Base-by-base conservation (phyloP, 2,797 vertebrate species). In the Macropodus opercularis region DNA sequence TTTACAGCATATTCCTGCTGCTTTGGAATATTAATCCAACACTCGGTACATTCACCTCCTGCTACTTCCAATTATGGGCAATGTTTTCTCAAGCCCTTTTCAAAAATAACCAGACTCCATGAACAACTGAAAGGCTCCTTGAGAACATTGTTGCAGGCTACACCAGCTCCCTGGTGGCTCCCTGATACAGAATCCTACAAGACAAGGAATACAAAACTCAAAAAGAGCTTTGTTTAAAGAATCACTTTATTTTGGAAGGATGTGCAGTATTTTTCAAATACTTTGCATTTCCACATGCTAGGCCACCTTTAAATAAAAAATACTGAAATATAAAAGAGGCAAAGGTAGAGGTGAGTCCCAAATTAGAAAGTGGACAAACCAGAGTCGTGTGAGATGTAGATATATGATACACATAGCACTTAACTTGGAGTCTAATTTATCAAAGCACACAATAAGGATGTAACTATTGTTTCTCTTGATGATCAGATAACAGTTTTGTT, bases 1-100 rank as follows among this genome's bases (percentile, higher is more conserved):
- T 72, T 73, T 74, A 64, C 61, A 66, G 69, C 42, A 52, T 49
- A 72, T 73, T 80, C 69, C 74, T 69, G 47, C 46, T 55, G 68
- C 42, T 80, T 71, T 35, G 44, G 66, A 70, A 76, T 86, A 88
- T 88, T 57, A 83, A 85, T 89, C 73, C 38, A 66, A 29, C 61
- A 62, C 48, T 29, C 69, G 57, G 71, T 57, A 69, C 79, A 80
- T 80, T 85, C 72, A 85, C 70, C 78, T 83, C 81, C 81, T 24
- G 69, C 75, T 80, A 66, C 57, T 77, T 80, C 62, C 69, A 85
- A 84, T 88, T 82, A 86, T 62, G 69, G 69, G 35, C 51, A 52
- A 29, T 27, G 9, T 60, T 81, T 79, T 81, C 71, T 78, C 64
- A 50, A 70, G 61, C 32, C 48, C 34, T 74, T 58, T 75, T 79